These are phyloP conservation scores for Oligia fasciuncula DNA, from an alignment of 2,888 invertebrate species.

Conservation along the genomic window DNA sequence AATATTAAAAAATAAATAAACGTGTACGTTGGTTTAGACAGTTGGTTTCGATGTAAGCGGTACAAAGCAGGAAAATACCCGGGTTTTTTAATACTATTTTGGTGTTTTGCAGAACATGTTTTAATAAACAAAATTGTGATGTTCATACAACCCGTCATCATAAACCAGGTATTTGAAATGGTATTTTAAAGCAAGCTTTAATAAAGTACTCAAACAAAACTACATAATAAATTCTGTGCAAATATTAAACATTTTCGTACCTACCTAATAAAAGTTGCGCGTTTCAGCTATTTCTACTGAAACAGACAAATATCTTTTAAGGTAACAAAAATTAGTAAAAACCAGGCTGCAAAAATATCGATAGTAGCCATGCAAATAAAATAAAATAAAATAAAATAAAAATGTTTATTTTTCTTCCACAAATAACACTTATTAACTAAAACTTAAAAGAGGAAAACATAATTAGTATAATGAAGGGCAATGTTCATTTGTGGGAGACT, in stretches of 20 bases:
- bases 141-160: background rate
- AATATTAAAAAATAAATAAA: background rate
- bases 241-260: background rate
- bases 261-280: background rate
- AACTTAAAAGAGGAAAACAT: no score
- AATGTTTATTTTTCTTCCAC: no score
- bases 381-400: no score
- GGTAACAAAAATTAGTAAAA: background rate
- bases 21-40: background rate
- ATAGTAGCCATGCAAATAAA: background rate
- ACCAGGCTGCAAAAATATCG: background rate
- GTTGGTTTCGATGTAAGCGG: background rate
- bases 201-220: background rate
- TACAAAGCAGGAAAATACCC: background rate
- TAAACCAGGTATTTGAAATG: background rate
- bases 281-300: no score
- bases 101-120: background rate
- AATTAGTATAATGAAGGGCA: no score
- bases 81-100: constrained; percentile 5
- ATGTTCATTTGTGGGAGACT: no score
- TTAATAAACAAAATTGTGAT: constrained; percentile 5
- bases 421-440: no score
- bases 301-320: background rate
- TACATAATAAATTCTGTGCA: background rate
- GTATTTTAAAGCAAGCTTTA: constrained; percentile 11